Percentiles rank a stretch among this genome's conserved stretches.
Evolutionary conservation across 2,888 invertebrate genomes (phyloP).

Genomic region (Clostera curtula): DNA sequence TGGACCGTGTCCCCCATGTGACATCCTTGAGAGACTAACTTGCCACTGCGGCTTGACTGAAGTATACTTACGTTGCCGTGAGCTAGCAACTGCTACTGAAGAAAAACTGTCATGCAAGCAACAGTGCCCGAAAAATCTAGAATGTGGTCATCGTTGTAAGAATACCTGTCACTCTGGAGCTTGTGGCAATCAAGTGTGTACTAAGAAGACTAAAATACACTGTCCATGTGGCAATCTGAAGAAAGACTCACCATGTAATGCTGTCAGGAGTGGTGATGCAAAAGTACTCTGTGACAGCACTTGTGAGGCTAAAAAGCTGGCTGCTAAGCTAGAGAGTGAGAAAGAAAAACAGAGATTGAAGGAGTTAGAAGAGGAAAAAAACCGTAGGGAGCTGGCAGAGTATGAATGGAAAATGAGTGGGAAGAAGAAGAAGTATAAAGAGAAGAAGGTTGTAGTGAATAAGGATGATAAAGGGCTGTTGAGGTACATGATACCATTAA

Average conservation of each 20-base stretch:
- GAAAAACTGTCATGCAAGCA: conserved; percentile 82
- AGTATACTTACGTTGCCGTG: conserved; percentile 82
- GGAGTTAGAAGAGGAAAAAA: conserved; percentile 78
- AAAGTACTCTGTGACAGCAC: conserved; percentile 77
- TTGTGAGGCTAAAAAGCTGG: conserved; percentile 75
- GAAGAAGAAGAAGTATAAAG: conserved; percentile 73
- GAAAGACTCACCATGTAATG: conserved; percentile 81
- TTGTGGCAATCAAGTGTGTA: conserved; percentile 82
- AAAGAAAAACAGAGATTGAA: conserved; percentile 73
- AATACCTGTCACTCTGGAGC: conserved; percentile 82
- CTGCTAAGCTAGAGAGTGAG: conserved; percentile 68
- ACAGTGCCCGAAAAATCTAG: conserved; percentile 89
- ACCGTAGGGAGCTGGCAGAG: conserved; percentile 82
- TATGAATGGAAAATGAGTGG: conserved; percentile 85
- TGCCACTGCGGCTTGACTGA: conserved; percentile 91
- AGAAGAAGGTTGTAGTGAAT: conserved; percentile 57
- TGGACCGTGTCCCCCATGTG: conserved; percentile 84
- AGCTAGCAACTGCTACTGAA: conserved; percentile 73
- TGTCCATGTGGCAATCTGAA: conserved; percentile 87
- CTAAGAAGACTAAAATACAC: conserved; percentile 84
- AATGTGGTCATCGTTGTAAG: conserved; percentile 89
- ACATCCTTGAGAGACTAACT: conserved; percentile 77
- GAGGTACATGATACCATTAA: conserved; percentile 57
- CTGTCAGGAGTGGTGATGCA: conserved; percentile 58
- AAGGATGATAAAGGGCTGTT: conserved; percentile 57